Evolutionary conservation across 2,888 invertebrate species (phyloP), one percentile per base, ranked within the genome.

Genomic region (Meandrusa payeni): DNA sequence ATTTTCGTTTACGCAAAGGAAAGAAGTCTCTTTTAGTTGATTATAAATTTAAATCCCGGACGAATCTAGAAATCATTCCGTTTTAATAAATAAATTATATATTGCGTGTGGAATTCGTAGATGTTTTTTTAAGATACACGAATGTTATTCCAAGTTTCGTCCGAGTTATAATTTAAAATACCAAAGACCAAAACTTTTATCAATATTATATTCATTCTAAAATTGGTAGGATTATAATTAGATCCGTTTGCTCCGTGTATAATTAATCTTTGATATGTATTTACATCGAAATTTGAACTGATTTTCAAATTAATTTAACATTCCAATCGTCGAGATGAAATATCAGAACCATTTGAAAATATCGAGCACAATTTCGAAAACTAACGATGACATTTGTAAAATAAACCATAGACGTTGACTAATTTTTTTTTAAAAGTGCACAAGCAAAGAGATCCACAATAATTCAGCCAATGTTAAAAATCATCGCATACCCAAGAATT

Each of bases 201-300:
- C 20, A 23, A 37, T 38, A 27, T 20, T 26, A 4, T 20, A 20
- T 37, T 42, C 33, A 28, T 37, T 36, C 36, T 41, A 41, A 28
- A 32, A 42, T 53, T 13, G 51, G 58, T 52, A 57, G 58, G 54
- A 61, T 59, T 53, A 51, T 61, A 54, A 57, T 54, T 57, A 64
- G 9, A 48, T 61, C 57, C 46, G 54, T 61, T 64, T 56, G 58
- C 63, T 63, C 62, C 56, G 64, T 64, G 33, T 20, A 39, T 41
- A 41, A 37, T 20, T 34, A 39, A 37, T 28, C 40, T 28, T 33
- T 71, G 72, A 76, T 76, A 76, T 75, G 80, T 75, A 68, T 64
- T 69, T 61, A 60, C 46, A 47, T 62, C 68, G 64, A 57, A 69
- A 59, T 61, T 48, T 52, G 17, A n/a, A 46, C 41, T 43, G 53